Evolutionary conservation across 2,113 vertebrate genomes (phyloP), one percentile per base, ranked within the genome.

Genomic region (Bungarus multicinctus): DNA sequence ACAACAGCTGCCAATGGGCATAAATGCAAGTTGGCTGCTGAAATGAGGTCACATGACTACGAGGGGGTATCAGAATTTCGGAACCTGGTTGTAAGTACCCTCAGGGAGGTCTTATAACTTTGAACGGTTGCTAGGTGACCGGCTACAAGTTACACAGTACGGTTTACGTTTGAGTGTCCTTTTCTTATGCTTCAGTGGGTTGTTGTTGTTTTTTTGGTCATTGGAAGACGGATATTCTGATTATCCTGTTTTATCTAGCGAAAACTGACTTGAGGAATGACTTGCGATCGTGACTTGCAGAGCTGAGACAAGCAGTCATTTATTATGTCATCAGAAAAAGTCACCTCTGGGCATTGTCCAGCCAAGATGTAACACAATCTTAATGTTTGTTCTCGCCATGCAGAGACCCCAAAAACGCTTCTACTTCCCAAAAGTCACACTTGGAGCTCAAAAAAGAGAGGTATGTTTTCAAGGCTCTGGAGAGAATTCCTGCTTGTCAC

Each of bases 401-500:
- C 88, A 97, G 96, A 91, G 92, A 88, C 69, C 0, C 92, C 34
- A 55, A 0, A 43, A 94, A 93, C 52, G 54, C 88, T 20, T 1
- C 0, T 0, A 14, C 92, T 58, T 94, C 14, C 0, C 97, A 93
- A 91, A 97, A 96, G 58, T 74, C 94, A 12, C 87, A 69, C 91
- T 58, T 2, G 10, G 91, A 94, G 0, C 8, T 95, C 94, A 96
- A 95, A 85, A 97, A 93, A 81, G 96, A 96, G 89, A 96, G 96
- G 96, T 97, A 86, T 1, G 95, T 52, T 18, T 87, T 85, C 27
- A 20, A 85, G 81, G 45, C 52, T 2, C 25, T 1, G 16, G 27
- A 12, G 9, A 69, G 0, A 60, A 27, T 27, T 69, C 34, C 27
- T 47, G 9, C 16, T 23, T 14, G n/a, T 60, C 22, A 20, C 53